A percentile compares a stretch with the other conserved stretches of the same genome.
These are phyloP conservation scores for Leptopilina myrica DNA, from an alignment of 2,888 invertebrate genomes.

Conservation along the genomic window DNA sequence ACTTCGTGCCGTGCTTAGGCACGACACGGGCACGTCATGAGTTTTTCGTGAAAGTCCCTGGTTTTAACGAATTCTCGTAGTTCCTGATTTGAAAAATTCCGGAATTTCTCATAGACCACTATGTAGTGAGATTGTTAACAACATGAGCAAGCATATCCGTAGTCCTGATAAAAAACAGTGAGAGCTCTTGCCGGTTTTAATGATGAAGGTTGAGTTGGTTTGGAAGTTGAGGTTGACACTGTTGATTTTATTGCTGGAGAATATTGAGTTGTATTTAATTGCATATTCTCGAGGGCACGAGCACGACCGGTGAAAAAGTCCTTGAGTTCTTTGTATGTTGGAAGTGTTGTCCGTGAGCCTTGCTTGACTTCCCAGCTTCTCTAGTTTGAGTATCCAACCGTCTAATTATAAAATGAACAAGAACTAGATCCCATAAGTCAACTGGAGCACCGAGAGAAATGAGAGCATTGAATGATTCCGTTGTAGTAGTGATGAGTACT, in stretches of 20 bases:
- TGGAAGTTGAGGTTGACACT: background rate
- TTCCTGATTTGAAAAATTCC: background rate
- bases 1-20: too few species aligned
- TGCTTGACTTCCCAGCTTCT: conserved; percentile 47
- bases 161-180: background rate
- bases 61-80: background rate
- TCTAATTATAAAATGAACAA: conserved; percentile 43
- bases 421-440: conserved; percentile 45
- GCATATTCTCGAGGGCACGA: background rate
- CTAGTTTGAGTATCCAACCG: conserved; percentile 42
- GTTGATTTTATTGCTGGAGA: background rate
- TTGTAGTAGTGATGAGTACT: background rate
- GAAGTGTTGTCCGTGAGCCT: conserved; percentile 36
- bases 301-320: conserved; percentile 40
- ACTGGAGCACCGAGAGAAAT: conserved; percentile 25
- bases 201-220: background rate
- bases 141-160: background rate
- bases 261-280: background rate
- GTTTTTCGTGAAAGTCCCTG: too few species aligned
- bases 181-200: background rate
- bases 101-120: background rate
- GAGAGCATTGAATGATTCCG: background rate
- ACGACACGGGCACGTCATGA: too few species aligned
- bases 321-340: conserved; percentile 41
- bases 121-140: background rate